Conservation (phyloP, 2,113 vertebrate species). For the Gymnobelideus leadbeateri region DNA sequence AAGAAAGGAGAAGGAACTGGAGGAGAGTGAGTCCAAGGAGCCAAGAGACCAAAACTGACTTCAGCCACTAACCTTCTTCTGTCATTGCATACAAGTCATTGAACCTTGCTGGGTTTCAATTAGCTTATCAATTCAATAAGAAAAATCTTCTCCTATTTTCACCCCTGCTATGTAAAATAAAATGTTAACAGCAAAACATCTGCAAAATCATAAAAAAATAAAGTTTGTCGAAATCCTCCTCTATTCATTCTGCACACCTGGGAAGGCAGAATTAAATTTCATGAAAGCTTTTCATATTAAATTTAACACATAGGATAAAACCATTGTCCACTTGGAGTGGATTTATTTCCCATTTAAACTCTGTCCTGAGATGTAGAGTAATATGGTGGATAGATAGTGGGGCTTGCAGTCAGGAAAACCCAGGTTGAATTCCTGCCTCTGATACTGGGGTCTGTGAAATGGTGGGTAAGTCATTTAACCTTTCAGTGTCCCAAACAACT, state of each 20-base stretch:
- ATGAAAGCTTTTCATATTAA: conserved; percentile 15
- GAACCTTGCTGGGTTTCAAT: background rate
- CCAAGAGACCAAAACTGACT: background rate
- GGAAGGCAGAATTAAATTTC: conserved; percentile 38
- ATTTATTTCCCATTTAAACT: background rate
- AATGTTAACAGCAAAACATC: conserved; percentile 34
- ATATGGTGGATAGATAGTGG: background rate
- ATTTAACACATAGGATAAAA: conserved; percentile 14
- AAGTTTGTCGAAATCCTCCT: background rate
- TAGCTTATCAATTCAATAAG: conserved; percentile 27
- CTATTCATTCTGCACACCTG: background rate
- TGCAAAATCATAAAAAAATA: background rate
- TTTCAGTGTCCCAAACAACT: background rate
- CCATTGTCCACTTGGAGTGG: background rate
- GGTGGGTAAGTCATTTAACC: background rate
- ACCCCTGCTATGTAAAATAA: background rate
- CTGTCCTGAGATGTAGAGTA: background rate
- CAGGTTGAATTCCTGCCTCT: background rate
- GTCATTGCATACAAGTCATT: background rate
- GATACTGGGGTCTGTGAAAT: background rate
- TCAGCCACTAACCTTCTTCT: background rate
- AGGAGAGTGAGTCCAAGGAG: background rate
- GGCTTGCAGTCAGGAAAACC: background rate
- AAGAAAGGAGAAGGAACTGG: background rate
- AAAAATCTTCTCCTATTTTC: conserved; percentile 39